Conservation (phyloP, 2,113 vertebrate genomes). For the Meleagris gallopavo region DNA sequence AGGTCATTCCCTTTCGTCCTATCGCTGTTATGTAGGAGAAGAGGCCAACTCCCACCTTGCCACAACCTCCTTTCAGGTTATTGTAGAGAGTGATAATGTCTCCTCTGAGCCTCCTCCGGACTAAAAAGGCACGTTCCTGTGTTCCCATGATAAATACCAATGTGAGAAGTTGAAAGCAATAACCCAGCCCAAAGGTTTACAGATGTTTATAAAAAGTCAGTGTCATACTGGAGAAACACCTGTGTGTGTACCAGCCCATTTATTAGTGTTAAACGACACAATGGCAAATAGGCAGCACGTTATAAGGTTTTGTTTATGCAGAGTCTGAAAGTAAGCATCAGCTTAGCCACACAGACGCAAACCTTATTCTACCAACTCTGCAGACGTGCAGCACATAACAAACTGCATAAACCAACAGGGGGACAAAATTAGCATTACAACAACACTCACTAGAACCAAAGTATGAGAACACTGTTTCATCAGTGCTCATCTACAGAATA, state of each 20-base stretch:
- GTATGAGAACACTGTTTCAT: neutral
- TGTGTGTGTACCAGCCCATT: neutral
- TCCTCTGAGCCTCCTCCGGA: too few relatives aligned
- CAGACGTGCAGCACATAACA: neutral
- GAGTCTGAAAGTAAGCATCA: neutral
- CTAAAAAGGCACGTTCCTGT: neutral
- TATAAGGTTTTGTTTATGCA: neutral
- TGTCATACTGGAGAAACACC: neutral
- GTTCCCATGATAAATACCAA: neutral
- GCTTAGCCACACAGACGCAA: neutral
- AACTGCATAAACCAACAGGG: neutral
- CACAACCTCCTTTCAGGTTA: too few relatives aligned
- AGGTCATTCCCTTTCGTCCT: too few relatives aligned
- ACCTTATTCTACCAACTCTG: neutral
- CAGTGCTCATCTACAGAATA: neutral
- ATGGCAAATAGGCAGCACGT: neutral
- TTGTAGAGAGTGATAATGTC: too few relatives aligned
- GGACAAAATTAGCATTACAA: neutral
- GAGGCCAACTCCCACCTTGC: too few relatives aligned
- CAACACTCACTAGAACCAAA: neutral
- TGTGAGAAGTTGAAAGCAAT: conserved; percentile 16
- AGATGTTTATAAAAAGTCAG: conserved; percentile 4
- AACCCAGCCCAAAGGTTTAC: neutral
- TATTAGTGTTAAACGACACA: neutral
- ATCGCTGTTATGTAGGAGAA: too few relatives aligned